A percentile compares a stretch with the other conserved stretches of the same genome.
These are phyloP conservation scores for Thaumatotibia leucotreta DNA, from an alignment of 1,140 invertebrate genomes.

Conservation along the genomic window DNA sequence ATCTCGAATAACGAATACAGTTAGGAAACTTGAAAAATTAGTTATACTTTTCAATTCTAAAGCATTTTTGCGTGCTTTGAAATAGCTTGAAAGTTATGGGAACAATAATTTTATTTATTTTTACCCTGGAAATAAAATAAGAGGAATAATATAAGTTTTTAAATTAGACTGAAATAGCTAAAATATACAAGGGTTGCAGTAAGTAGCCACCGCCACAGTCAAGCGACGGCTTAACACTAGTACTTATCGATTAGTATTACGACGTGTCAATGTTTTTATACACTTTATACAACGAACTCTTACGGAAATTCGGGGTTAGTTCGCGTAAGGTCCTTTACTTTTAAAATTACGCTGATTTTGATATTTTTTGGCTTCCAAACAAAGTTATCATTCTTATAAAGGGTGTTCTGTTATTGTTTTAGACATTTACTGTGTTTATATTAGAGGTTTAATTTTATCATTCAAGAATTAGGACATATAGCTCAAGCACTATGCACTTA, in stretches of 20 bases:
- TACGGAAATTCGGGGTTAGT: neutral
- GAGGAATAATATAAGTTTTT: neutral
- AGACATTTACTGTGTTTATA: neutral
- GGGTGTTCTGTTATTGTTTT: constrained; percentile 22
- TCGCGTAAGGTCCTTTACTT: neutral
- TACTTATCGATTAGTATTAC: constrained; percentile 62
- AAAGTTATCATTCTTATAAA: constrained; percentile 30
- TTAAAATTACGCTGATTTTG: neutral
- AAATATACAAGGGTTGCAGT: constrained; percentile 2
- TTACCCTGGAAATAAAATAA: neutral
- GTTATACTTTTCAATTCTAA: no score
- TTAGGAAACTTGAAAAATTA: no score
- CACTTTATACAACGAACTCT: constrained; percentile 59
- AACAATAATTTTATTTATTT: neutral
- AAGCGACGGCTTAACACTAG: constrained; percentile 22
- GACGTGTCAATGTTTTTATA: constrained; percentile 62
- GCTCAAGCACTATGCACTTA: no score
- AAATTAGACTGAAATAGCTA: neutral
- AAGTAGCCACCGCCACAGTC: neutral
- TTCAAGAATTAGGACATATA: neutral
- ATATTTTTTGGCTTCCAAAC: constrained; percentile 25
- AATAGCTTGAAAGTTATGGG: neutral
- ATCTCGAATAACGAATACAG: no score
- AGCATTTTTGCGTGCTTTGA: no score
- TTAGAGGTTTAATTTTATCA: constrained; percentile 6